Conservation (phyloP, 2,888 invertebrate species). For the Coelopa pilipes region DNA sequence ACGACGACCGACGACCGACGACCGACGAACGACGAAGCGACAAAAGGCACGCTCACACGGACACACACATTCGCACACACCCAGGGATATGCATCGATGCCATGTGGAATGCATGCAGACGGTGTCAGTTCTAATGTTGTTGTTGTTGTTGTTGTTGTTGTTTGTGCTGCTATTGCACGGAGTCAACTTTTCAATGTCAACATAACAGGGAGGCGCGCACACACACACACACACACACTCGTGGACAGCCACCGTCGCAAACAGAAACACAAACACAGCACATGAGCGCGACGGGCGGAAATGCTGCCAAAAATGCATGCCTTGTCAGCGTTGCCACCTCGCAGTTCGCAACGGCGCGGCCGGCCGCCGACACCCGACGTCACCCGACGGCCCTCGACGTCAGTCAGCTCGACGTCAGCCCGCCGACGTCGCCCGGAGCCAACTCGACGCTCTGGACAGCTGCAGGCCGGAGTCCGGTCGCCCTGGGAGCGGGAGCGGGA, state of each 20-base stretch:
- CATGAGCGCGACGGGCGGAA: neutral
- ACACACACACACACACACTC: neutral
- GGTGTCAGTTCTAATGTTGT: neutral
- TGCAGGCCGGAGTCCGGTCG: too few relatives aligned
- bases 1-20: too few relatives aligned
- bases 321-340: constrained; percentile 17
- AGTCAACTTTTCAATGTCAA: constrained; percentile 22
- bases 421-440: neutral
- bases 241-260: too few relatives aligned
- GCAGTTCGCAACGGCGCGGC: neutral
- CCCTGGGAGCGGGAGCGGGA: too few relatives aligned
- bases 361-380: neutral
- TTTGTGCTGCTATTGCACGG: constrained; percentile 8
- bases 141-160: neutral
- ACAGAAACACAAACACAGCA: neutral
- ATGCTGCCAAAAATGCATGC: constrained; percentile 16
- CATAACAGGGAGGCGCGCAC: neutral
- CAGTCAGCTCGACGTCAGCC: neutral
- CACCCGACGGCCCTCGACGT: neutral
- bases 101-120: neutral
- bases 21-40: too few relatives aligned
- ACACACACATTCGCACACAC: neutral
- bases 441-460: neutral
- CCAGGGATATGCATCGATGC: neutral
- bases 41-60: neutral